Conservation (phyloP, 2,888 invertebrate species). For the Hoplodrina ambigua region DNA sequence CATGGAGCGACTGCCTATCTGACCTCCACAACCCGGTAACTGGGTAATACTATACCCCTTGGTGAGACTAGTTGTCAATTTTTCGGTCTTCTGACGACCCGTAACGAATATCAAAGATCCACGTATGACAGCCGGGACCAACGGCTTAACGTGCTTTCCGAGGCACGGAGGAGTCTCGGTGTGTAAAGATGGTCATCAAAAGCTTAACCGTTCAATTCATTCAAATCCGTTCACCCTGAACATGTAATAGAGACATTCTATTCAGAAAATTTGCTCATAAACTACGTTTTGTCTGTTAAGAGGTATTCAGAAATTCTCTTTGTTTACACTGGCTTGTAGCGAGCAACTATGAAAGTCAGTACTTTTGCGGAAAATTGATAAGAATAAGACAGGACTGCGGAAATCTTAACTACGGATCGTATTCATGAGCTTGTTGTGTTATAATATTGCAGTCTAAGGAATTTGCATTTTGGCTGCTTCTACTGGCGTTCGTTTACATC, state of each 20-base stretch:
- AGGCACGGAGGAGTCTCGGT: too few species aligned
- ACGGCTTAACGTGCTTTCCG: too few species aligned
- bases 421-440: constrained; percentile 73
- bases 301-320: constrained; percentile 55
- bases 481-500: constrained; percentile 73
- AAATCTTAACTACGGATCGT: constrained; percentile 68
- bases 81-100: too few species aligned
- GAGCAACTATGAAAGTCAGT: constrained; percentile 52
- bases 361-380: constrained; percentile 66
- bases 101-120: too few species aligned
- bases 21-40: too few species aligned
- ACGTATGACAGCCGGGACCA: too few species aligned
- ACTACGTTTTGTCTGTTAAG: constrained; percentile 65
- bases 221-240: constrained; percentile 57
- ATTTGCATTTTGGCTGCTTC: constrained; percentile 85
- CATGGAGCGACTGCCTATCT: too few species aligned
- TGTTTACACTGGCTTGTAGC: constrained; percentile 54
- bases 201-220: constrained; percentile 62
- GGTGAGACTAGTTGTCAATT: too few species aligned
- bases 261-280: constrained; percentile 69
- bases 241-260: constrained; percentile 62
- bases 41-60: too few species aligned
- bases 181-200: too few species aligned
- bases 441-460: constrained; percentile 67
- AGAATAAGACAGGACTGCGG: constrained; percentile 55